A percentile compares a stretch with the other conserved stretches of the same genome.
These are phyloP conservation scores for Otolemur crassicaudatus DNA, from an alignment of 2,797 vertebrate genomes.

Conservation along the genomic window DNA sequence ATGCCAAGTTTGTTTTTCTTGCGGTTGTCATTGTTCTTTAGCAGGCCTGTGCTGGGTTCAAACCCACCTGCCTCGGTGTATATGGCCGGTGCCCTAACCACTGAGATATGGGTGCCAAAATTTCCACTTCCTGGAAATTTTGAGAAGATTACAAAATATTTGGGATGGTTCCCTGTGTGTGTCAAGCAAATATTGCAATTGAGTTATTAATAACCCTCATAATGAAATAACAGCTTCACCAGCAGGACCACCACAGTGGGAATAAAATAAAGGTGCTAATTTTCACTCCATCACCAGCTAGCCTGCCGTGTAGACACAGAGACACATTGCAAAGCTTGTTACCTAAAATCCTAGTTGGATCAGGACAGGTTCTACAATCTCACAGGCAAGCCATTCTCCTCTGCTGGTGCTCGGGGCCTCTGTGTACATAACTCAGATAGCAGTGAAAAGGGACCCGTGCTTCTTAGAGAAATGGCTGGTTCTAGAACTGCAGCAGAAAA, in stretches of 20 bases:
- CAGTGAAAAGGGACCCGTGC: accelerated
- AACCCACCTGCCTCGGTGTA: too few species aligned
- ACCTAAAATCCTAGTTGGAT: accelerated
- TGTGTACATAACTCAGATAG: too few species aligned
- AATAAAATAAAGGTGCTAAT: accelerated
- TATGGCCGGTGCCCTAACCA: too few species aligned
- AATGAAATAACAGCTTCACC: accelerated
- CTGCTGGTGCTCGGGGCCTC: neutral
- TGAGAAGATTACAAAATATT: neutral
- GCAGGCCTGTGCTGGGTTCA: too few species aligned
- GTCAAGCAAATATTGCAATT: accelerated
- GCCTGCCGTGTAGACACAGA: accelerated
- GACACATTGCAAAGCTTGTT: accelerated
- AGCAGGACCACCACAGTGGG: accelerated
- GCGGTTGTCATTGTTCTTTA: too few species aligned
- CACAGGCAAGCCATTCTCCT: neutral
- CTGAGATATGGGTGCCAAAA: too few species aligned
- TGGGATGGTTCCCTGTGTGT: too few species aligned
- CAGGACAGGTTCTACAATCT: accelerated
- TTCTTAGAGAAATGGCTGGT: neutral
- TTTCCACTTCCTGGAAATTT: too few species aligned
- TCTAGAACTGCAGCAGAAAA: neutral
- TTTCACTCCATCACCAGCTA: neutral
- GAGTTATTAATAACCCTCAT: accelerated
- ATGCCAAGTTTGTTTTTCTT: too few species aligned